Conservation (phyloP, 2,888 invertebrate species). For the Belgica antarctica region DNA sequence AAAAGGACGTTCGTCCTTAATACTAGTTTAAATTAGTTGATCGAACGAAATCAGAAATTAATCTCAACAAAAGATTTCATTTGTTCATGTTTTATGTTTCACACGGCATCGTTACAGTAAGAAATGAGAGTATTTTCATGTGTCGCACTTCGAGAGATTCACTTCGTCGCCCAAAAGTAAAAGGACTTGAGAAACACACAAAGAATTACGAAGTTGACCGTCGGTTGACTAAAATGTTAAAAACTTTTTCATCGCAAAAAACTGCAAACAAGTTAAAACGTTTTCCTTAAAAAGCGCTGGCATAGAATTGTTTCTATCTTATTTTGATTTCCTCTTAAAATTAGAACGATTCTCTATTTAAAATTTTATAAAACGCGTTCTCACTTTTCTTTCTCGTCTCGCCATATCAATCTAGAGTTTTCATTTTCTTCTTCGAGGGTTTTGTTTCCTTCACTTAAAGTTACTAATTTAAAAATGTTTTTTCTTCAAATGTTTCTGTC, state of each 20-base stretch:
- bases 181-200: too few relatives aligned
- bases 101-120: background rate
- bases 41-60: background rate
- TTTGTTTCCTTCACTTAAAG: background rate
- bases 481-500: background rate
- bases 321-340: background rate
- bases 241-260: background rate
- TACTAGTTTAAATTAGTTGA: background rate
- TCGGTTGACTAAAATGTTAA: too few relatives aligned
- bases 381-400: background rate
- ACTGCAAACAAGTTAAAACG: background rate
- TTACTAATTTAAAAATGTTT: background rate
- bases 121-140: constrained; percentile 24
- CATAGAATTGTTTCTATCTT: background rate
- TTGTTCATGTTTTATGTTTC: background rate
- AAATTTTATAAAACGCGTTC: background rate
- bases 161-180: too few relatives aligned
- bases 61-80: background rate
- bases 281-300: constrained; percentile 17
- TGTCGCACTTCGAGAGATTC: too few relatives aligned
- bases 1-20: background rate
- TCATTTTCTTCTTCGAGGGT: too few relatives aligned
- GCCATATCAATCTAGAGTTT: background rate
- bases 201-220: too few relatives aligned
- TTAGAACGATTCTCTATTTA: background rate